Evolutionary conservation across 1,140 invertebrate species (phyloP).

Genomic region (Arion vulgaris): DNA sequence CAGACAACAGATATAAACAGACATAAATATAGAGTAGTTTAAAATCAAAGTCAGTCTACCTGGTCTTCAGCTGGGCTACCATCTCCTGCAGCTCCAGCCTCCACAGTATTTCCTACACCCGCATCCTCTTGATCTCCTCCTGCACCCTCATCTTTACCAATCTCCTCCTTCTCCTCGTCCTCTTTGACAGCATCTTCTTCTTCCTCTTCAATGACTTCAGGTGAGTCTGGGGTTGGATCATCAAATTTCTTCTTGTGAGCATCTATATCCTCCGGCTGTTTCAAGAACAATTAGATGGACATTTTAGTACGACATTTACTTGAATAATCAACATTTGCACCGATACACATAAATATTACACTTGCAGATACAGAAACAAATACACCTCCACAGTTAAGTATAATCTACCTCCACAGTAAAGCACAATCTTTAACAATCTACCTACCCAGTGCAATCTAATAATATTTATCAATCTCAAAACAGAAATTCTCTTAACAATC

Average conservation of each 20-base stretch:
- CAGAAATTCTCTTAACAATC: too few relatives aligned
- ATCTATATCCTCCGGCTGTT: slow-evolving; percentile 60
- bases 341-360: too few relatives aligned
- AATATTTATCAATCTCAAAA: too few relatives aligned
- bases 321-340: too few relatives aligned
- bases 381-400: too few relatives aligned
- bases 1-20: too few relatives aligned
- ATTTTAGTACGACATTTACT: too few relatives aligned
- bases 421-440: too few relatives aligned
- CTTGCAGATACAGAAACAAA: too few relatives aligned
- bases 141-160: slow-evolving; percentile 31
- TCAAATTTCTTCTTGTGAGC: slow-evolving; percentile 79
- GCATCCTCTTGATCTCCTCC: slow-evolving; percentile 12
- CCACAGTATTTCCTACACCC: neutral
- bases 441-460: too few relatives aligned
- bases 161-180: slow-evolving; percentile 43
- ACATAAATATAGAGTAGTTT: too few relatives aligned
- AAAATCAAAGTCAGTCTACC: neutral
- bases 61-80: neutral
- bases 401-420: too few relatives aligned
- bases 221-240: slow-evolving; percentile 74
- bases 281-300: neutral
- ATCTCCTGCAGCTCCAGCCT: neutral
- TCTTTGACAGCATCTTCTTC: slow-evolving; percentile 42
- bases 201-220: slow-evolving; percentile 62